phyloP scores from a whole-genome alignment of 2,888 invertebrate species.

The Maniola hyperantus region DNA sequence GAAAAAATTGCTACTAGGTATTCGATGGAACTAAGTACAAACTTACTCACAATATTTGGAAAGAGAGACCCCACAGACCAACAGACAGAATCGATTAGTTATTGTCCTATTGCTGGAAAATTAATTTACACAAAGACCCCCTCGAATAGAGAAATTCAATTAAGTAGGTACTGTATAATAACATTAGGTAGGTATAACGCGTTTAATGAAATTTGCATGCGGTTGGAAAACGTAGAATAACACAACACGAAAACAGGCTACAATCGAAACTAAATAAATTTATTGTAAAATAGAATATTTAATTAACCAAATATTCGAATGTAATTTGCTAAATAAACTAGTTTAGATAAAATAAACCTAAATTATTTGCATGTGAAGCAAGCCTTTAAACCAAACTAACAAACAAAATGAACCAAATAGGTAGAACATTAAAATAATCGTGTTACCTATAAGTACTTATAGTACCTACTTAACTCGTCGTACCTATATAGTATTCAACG shows the following conservation, averaged over 20 bases:
- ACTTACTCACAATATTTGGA: no score
- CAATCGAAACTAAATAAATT: neutral
- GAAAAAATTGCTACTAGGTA: no score
- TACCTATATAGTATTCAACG: no score
- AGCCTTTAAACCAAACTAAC: neutral
- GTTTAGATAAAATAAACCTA: slow-evolving; percentile 10
- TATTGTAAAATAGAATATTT: slow-evolving; percentile 10
- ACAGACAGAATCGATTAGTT: no score
- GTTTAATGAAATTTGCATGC: slow-evolving; percentile 8
- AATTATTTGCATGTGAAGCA: slow-evolving; percentile 1
- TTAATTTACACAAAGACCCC: no score
- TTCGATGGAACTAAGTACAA: no score
- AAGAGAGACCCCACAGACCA: no score
- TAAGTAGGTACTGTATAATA: no score
- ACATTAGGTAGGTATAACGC: neutral
- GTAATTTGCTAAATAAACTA: slow-evolving; percentile 9
- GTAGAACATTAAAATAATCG: neutral
- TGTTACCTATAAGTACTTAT: no score
- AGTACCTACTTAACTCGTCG: no score
- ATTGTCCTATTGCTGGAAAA: no score
- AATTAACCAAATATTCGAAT: neutral
- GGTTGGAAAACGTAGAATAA: neutral
- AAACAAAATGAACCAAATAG: slow-evolving; percentile 1
- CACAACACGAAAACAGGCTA: neutral
- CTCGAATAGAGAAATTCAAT: no score